Evolutionary conservation across 2,888 invertebrate species (phyloP).

Genomic region (Julus scandinavius): DNA sequence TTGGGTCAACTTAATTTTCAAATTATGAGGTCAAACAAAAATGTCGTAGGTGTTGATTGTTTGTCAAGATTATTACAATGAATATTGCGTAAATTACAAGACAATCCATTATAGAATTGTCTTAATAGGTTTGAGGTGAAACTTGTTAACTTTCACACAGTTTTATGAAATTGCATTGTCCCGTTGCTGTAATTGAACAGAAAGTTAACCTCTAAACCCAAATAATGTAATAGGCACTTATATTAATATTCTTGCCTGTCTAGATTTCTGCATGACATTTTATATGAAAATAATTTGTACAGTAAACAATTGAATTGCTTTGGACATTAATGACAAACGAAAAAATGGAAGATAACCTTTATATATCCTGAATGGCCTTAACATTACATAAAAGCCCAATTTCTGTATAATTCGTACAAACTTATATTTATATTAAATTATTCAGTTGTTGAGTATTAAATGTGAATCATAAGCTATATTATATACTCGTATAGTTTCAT

Average conservation of each 20-base stretch:
- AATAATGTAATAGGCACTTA: not conserved
- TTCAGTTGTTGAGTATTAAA: no score
- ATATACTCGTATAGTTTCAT: no score
- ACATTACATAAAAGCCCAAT: no score
- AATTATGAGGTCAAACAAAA: not conserved
- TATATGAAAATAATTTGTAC: not conserved
- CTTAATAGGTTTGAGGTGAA: slow-evolving; percentile 14
- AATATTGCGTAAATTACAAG: not conserved
- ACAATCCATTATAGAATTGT: not conserved
- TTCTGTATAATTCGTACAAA: no score
- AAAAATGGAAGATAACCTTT: not conserved
- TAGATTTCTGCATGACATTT: not conserved
- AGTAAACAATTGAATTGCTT: not conserved
- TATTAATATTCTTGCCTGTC: not conserved
- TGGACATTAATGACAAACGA: not conserved
- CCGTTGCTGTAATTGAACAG: not conserved
- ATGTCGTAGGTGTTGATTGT: slow-evolving; percentile 23
- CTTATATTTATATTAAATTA: no score
- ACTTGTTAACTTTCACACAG: slow-evolving; percentile 11
- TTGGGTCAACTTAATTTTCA: not conserved
- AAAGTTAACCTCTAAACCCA: slow-evolving; percentile 38
- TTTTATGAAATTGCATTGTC: slow-evolving; percentile 43
- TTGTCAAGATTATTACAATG: not conserved
- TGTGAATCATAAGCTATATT: no score
- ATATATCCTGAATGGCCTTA: no score